These are phyloP conservation scores for Zophobas atratus DNA, from an alignment of 1,140 invertebrate genomes.

Conservation along the genomic window DNA sequence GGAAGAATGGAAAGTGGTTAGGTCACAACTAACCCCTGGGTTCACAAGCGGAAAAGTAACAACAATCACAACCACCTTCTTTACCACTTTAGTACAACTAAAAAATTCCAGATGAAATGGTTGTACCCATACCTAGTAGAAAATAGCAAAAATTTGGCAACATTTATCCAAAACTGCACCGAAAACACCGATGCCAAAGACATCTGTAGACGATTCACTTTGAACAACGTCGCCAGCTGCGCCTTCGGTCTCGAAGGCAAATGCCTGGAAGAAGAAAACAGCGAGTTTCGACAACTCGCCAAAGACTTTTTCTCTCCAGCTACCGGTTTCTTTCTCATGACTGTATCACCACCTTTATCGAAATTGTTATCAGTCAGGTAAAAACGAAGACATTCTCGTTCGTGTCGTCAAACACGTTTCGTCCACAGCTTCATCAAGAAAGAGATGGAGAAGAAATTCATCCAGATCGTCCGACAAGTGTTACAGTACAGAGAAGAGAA, in stretches of 20 bases:
- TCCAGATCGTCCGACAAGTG: constrained; percentile 55
- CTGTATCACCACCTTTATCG: constrained; percentile 40
- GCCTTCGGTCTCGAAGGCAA: constrained; percentile 58
- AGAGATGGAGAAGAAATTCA: constrained; percentile 52
- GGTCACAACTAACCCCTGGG: constrained; percentile 70
- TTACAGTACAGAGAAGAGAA: constrained; percentile 65
- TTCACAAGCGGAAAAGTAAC: constrained; percentile 68
- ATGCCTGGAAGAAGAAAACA: constrained; percentile 51
- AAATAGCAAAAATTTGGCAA: constrained; percentile 45
- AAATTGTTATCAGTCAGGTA: constrained; percentile 41
- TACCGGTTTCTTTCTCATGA: constrained; percentile 14
- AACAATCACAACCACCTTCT: constrained; percentile 25
- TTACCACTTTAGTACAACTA: neutral
- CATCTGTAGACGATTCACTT: constrained; percentile 46
- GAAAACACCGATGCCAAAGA: no score
- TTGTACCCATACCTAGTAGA: constrained; percentile 51
- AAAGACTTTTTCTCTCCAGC: constrained; percentile 6
- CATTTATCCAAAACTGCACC: constrained; percentile 31
- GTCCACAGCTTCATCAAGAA: constrained; percentile 56
- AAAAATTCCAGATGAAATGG: constrained; percentile 65
- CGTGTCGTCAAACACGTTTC: neutral
- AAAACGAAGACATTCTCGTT: constrained; percentile 34
- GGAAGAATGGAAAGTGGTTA: constrained; percentile 71
- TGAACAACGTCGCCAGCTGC: constrained; percentile 57
- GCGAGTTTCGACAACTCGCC: constrained; percentile 49